Conservation (phyloP, 2,113 vertebrate species). For the Carollia perspicillata region DNA sequence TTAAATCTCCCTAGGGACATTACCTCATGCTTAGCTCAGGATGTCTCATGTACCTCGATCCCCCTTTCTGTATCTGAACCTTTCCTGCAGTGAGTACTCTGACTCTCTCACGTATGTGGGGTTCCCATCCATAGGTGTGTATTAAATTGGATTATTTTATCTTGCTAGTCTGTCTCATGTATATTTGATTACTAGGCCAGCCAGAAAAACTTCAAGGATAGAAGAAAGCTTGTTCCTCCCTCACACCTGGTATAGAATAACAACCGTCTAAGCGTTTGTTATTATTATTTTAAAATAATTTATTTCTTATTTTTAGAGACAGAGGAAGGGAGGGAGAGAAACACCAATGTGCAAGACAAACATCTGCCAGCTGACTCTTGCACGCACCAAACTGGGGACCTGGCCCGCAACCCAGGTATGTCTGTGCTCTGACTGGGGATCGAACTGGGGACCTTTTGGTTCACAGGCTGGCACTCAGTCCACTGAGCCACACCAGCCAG, state of each 20-base stretch:
- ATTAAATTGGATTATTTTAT: background rate
- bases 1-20: background rate
- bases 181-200: background rate
- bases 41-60: background rate
- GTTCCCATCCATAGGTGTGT: background rate
- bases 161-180: background rate
- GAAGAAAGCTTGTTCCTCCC: background rate
- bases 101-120: background rate
- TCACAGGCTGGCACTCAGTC: too few species aligned
- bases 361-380: too few species aligned
- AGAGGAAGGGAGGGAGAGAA: too few species aligned
- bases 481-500: too few species aligned
- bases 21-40: background rate
- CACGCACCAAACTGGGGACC: too few species aligned
- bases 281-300: background rate
- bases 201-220: background rate
- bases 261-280: background rate
- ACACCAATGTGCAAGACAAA: too few species aligned
- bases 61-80: background rate
- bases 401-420: too few species aligned
- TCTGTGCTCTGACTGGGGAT: too few species aligned
- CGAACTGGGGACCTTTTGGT: too few species aligned
- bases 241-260: background rate
- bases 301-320: too few species aligned
- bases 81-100: too few species aligned